Base-by-base conservation (phyloP, 1,140 invertebrate species). In the Aradophagus sp. region DNA sequence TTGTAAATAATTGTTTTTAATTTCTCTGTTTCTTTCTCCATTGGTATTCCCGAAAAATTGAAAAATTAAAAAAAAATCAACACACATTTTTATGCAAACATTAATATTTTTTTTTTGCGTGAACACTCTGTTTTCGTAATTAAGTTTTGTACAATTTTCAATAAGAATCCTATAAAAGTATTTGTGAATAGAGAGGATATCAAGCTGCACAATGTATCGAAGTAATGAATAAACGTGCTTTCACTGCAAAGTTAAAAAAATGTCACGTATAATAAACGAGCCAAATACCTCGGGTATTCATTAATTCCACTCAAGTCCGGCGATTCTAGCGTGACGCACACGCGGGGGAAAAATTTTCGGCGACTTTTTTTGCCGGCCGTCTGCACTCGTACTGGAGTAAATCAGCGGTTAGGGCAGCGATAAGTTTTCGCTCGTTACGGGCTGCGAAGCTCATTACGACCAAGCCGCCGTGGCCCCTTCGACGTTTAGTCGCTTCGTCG, bases 351-450 rank as follows among this genome's bases (percentile, higher is more conserved):
- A 68, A 68, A 55, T 45, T 48, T 34, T 62, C 42, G 32, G 1
- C 20, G 19, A 3, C n/a, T 36, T 56, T 65, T 65, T 69, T 62
- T 66, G 55, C 19, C 3, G 14, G 11, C 12, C 42, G 58, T 61
- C 44, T 50, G 35, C 20, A 23, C 12, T 10, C 16, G 58, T 15
- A 31, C 6, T 45, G 26, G 39, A 74, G 61, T 70, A 70, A 77
- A 77, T 70, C 69, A 68, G 47, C 31, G 36, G 38, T 42, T 56
- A 73, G 69, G 44, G 66, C 65, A 73, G 69, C 70, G 73, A 75
- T 75, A 77, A 77, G 75, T 77, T 77, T 77, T 73, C 69, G 70
- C 75, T 77, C 73, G 73, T 75, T 77, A 73, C 63, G 66, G 65
- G 32, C 35, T 67, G 75, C 66, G 66, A 73, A 73, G 73, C 75